Percentiles rank a stretch among this genome's conserved stretches.
Conservation (phyloP, 30 jellyfish, hydroid and myxozoan species). For the Euphysa ruthae region DNA sequence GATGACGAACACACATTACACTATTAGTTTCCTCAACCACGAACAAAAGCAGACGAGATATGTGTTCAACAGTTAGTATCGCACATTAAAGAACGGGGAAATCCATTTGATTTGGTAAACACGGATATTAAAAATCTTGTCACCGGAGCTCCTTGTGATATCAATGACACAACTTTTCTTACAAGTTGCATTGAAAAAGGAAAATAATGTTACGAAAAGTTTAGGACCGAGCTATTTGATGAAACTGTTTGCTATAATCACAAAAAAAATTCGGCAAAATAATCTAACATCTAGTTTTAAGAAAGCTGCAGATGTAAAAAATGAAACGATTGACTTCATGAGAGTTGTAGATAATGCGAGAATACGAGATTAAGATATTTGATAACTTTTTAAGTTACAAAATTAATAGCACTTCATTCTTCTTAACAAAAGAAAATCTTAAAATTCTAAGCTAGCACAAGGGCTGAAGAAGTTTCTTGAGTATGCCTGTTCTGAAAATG, state of each 20-base stretch:
- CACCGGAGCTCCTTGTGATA: neutral
- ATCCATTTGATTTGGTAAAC: neutral
- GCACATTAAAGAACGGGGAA: neutral
- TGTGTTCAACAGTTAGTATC: neutral
- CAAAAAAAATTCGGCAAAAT: neutral
- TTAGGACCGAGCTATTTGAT: neutral
- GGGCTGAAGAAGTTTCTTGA: neutral
- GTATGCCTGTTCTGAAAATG: neutral
- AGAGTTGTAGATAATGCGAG: neutral
- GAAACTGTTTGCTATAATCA: neutral
- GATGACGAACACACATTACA: neutral
- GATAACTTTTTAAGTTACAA: neutral
- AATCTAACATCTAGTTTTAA: neutral
- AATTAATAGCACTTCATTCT: neutral
- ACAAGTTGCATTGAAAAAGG: neutral
- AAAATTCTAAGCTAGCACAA: neutral
- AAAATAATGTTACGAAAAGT: neutral
- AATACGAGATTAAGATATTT: neutral
- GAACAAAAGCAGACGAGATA: neutral
- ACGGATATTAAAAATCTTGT: neutral
- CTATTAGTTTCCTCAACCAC: neutral
- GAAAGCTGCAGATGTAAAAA: neutral
- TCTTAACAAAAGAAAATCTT: neutral
- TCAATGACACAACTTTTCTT: neutral
- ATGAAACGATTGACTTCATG: neutral